Evolutionary conservation across 2,888 invertebrate species (phyloP).

Genomic region (Smittia sp.): DNA sequence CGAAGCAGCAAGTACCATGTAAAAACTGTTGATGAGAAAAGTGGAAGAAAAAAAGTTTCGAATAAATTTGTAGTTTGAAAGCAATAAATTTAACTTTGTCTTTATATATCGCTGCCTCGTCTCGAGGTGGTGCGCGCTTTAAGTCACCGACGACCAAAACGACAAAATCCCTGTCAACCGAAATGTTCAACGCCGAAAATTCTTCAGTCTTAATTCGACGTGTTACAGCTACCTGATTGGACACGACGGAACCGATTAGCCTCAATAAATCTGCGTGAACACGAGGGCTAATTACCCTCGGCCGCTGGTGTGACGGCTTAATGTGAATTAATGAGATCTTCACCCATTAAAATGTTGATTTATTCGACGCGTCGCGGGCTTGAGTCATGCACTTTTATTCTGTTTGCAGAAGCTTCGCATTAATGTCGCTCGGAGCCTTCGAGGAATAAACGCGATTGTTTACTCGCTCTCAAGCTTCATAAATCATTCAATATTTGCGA

Average conservation of each 20-base stretch:
- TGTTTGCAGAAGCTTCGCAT: slow-evolving; percentile 23
- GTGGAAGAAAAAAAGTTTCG: neutral
- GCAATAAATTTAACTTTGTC: slow-evolving; percentile 21
- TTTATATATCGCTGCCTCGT: neutral
- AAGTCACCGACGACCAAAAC: neutral
- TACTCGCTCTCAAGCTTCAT: slow-evolving; percentile 21
- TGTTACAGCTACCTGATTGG: slow-evolving; percentile 39
- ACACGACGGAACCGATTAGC: slow-evolving; percentile 29
- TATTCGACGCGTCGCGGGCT: neutral
- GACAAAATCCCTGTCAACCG: slow-evolving; percentile 18
- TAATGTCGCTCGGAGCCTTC: slow-evolving; percentile 15
- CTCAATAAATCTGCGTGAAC: slow-evolving; percentile 30
- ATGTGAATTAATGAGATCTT: slow-evolving; percentile 30
- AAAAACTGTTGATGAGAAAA: slow-evolving; percentile 12
- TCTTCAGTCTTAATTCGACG: slow-evolving; percentile 23
- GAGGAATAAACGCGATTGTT: slow-evolving; percentile 21
- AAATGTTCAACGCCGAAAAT: neutral
- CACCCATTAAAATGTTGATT: slow-evolving; percentile 30
- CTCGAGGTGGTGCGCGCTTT: neutral
- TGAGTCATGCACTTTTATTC: slow-evolving; percentile 15
- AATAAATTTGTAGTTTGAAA: slow-evolving; percentile 24
- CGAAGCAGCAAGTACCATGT: slow-evolving; percentile 24
- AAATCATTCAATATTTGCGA: slow-evolving; percentile 38
- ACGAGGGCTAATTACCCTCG: slow-evolving; percentile 26
- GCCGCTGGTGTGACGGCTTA: slow-evolving; percentile 32